Evolutionary conservation across 2,888 invertebrate species (phyloP).

Genomic region (Blomia tropicalis): DNA sequence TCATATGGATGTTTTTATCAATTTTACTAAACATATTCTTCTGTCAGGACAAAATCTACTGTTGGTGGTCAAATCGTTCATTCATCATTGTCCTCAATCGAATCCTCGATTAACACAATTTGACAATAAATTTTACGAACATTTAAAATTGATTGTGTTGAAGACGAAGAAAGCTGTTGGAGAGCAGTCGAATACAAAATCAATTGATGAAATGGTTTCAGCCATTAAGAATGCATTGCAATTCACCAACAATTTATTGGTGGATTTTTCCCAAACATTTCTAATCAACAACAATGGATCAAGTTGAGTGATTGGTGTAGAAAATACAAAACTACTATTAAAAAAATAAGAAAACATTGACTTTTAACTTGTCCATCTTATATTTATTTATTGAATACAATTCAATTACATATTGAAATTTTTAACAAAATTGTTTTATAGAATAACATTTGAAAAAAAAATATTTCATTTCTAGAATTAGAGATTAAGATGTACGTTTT

Average conservation of each 20-base stretch:
- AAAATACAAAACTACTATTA: no score
- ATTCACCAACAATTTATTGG: background rate
- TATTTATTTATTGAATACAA: no score
- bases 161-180: conserved; percentile 5
- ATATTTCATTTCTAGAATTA: no score
- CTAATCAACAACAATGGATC: no score
- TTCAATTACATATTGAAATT: no score
- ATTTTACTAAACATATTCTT: conserved; percentile 9
- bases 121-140: background rate
- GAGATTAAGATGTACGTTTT: no score
- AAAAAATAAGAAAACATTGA: no score
- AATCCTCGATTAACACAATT: background rate
- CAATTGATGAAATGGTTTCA: background rate
- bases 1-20: background rate
- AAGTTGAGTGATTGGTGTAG: background rate
- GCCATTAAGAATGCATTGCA: background rate
- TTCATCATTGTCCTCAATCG: background rate
- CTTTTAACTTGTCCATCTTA: no score
- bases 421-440: no score
- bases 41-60: conserved; percentile 13
- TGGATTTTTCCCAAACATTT: no score
- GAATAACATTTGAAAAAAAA: no score
- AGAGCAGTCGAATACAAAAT: background rate
- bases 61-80: background rate
- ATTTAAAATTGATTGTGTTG: background rate